These are phyloP conservation scores for Callaeas wilsoni DNA, from an alignment of 2,113 vertebrate species.

Conservation along the genomic window DNA sequence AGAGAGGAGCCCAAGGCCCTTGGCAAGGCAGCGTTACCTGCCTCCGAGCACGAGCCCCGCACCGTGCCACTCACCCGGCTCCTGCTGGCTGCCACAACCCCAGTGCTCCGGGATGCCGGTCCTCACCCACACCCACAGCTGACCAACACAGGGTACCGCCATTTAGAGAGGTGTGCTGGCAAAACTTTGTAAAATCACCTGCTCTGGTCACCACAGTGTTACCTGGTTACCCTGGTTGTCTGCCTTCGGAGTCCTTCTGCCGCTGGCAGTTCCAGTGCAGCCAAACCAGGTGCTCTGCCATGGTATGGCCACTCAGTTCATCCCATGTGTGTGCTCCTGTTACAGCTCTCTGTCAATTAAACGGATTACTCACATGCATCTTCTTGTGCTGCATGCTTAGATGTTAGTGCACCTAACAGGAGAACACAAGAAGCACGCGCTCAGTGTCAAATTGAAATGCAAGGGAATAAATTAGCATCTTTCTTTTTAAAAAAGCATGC, in stretches of 20 bases:
- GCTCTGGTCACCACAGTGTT: rapidly evolving
- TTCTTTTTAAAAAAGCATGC: not conserved
- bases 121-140: not conserved
- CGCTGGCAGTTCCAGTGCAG: not conserved
- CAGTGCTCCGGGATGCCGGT: not conserved
- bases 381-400: not conserved
- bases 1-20: not conserved
- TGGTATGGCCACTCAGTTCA: not conserved
- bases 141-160: not conserved
- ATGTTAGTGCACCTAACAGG: not conserved
- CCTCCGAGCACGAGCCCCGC: rapidly evolving
- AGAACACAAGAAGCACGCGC: not conserved
- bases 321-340: not conserved
- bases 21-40: rapidly evolving
- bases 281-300: not conserved
- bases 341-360: not conserved
- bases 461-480: constrained; percentile 37
- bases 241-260: not conserved
- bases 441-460: constrained; percentile 38
- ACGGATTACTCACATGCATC: not conserved
- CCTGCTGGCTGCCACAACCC: not conserved
- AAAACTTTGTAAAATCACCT: not conserved
- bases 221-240: not conserved
- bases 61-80: rapidly evolving
- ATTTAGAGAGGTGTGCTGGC: not conserved